Conservation (phyloP, 2,113 vertebrate genomes). For the Platysteira castanea region DNA sequence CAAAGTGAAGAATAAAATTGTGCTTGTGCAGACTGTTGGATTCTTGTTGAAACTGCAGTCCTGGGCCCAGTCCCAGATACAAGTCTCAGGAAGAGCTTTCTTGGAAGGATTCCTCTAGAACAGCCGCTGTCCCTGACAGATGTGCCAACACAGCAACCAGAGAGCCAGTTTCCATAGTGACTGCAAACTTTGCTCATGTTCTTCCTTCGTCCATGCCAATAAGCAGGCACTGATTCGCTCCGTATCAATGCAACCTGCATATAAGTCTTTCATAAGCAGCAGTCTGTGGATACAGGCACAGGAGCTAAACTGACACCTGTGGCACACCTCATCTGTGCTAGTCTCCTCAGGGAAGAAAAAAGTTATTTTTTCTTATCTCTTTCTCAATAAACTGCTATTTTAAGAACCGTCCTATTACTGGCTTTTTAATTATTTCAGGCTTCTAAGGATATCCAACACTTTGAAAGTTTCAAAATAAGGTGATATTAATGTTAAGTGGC, state of each 20-base stretch:
- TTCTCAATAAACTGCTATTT: background rate
- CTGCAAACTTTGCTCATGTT: background rate
- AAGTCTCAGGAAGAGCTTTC: conserved; percentile 17
- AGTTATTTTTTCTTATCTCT: background rate
- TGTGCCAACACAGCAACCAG: conserved; percentile 9
- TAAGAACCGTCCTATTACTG: background rate
- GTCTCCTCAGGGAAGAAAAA: background rate
- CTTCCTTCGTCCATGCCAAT: background rate
- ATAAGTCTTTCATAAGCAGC: background rate
- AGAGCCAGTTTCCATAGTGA: conserved; percentile 33
- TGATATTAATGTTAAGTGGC: background rate
- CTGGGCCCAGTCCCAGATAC: background rate
- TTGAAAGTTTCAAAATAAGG: background rate
- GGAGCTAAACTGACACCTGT: background rate
- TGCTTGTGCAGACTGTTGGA: background rate
- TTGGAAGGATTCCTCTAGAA: conserved; percentile 13
- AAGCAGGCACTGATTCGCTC: background rate
- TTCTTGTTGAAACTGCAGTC: background rate
- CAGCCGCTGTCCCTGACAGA: conserved; percentile 46
- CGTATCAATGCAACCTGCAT: rapidly evolving
- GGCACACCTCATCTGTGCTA: background rate
- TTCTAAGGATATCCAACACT: background rate
- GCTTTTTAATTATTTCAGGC: background rate
- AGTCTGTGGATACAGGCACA: background rate
- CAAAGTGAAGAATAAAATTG: background rate